A percentile compares a stretch with the other conserved stretches of the same genome.
Evolutionary conservation across 1,140 invertebrate genomes (phyloP).

Genomic region (Drosophila leontia): DNA sequence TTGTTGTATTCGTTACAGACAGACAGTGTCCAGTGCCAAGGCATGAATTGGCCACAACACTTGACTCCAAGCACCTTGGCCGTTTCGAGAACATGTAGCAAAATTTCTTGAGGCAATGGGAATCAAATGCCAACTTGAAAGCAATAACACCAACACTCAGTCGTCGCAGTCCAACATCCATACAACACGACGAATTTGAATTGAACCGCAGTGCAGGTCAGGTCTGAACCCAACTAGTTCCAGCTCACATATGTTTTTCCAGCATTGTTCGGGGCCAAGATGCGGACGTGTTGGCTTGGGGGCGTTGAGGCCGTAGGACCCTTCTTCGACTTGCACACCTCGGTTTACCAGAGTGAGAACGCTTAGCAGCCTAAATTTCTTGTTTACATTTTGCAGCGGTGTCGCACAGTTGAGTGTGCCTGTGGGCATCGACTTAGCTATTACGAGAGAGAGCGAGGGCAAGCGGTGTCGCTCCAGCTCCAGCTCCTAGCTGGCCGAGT

Average conservation of each 20-base stretch:
- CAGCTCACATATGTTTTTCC: slow-evolving; percentile 67
- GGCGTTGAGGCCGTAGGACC: slow-evolving; percentile 17
- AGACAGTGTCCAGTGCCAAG: slow-evolving; percentile 31
- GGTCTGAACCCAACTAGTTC: slow-evolving; percentile 50
- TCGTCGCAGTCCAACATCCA: slow-evolving; percentile 50
- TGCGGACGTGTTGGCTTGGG: slow-evolving; percentile 18
- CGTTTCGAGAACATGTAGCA: slow-evolving; percentile 62
- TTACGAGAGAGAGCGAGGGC: neutral
- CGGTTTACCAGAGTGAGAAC: slow-evolving; percentile 51
- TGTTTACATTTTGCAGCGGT: slow-evolving; percentile 64
- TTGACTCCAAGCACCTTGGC: neutral
- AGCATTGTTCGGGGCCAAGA: slow-evolving; percentile 30
- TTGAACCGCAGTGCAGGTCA: slow-evolving; percentile 50
- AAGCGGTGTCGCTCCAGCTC: slow-evolving; percentile 8
- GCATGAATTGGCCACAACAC: slow-evolving; percentile 11
- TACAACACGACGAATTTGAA: slow-evolving; percentile 44
- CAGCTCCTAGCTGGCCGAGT: slow-evolving; percentile 26
- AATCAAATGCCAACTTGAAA: slow-evolving; percentile 83
- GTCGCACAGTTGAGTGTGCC: slow-evolving; percentile 54
- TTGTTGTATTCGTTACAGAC: slow-evolving; percentile 48
- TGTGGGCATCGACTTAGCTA: slow-evolving; percentile 38
- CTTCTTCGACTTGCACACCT: neutral
- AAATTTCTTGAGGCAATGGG: slow-evolving; percentile 80
- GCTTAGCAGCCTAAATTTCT: slow-evolving; percentile 30
- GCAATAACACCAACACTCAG: slow-evolving; percentile 69